These are phyloP conservation scores for Cataglyphis hispanica DNA, from an alignment of 1,140 invertebrate species.

Conservation along the genomic window DNA sequence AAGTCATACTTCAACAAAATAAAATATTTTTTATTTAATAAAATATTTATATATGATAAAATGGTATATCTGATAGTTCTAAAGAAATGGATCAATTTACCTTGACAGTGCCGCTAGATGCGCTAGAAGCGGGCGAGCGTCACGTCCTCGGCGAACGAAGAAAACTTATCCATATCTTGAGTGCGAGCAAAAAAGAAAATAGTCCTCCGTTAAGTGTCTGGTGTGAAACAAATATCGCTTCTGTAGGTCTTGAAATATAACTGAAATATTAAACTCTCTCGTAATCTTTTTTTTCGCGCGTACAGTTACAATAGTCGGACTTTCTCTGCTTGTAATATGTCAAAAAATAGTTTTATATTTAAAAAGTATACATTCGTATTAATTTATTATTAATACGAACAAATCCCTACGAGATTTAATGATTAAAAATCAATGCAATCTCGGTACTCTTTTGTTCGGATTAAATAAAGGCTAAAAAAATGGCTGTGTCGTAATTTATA, in stretches of 20 bases:
- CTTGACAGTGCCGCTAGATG: slow-evolving; percentile 87
- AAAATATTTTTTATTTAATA: background rate
- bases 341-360: slow-evolving; percentile 5
- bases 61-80: background rate
- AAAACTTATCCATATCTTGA: slow-evolving; percentile 85
- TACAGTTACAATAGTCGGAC: background rate
- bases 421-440: background rate
- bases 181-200: slow-evolving; percentile 66
- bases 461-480: slow-evolving; percentile 28
- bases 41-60: slow-evolving; percentile 2
- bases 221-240: background rate
- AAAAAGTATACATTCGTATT: background rate
- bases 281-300: background rate
- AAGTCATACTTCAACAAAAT: background rate
- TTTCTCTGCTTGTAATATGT: slow-evolving; percentile 1
- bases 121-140: slow-evolving; percentile 86
- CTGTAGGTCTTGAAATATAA: slow-evolving; percentile 16
- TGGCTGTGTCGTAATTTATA: slow-evolving; percentile 24
- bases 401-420: background rate
- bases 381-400: background rate
- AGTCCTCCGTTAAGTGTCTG: slow-evolving; percentile 50
- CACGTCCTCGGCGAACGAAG: slow-evolving; percentile 86
- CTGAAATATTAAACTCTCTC: background rate
- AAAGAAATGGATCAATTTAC: slow-evolving; percentile 74
- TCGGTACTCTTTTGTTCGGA: background rate